phyloP scores from a whole-genome alignment of 2,888 invertebrate species.

The Lasioglossum villosulum region DNA sequence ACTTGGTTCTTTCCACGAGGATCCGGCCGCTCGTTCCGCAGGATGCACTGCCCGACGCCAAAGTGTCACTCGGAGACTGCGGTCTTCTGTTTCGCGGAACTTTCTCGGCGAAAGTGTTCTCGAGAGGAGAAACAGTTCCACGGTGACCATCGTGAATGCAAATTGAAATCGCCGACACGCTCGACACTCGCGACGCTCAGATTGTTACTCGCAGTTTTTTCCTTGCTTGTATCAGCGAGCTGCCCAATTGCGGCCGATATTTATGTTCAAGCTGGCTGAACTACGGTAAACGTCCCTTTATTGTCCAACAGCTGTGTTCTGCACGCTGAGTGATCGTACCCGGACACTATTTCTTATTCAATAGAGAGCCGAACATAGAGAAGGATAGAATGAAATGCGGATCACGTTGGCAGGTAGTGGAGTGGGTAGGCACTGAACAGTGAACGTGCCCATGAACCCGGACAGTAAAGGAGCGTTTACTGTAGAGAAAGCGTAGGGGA shows the following conservation, averaged over 20 bases:
- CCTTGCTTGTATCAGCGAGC: background rate
- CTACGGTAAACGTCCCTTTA: too few species aligned
- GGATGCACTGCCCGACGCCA: constrained; percentile 24
- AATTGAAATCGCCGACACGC: constrained; percentile 25
- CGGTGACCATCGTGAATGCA: constrained; percentile 28
- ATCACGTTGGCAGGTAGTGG: too few species aligned
- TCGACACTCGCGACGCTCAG: background rate
- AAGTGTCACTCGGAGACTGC: constrained; percentile 38
- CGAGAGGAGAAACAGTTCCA: constrained; percentile 16
- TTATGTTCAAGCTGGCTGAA: background rate
- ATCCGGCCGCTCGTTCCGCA: constrained; percentile 15
- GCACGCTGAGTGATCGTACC: too few species aligned
- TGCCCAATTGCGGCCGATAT: background rate
- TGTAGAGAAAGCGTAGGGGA: too few species aligned
- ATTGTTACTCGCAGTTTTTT: background rate
- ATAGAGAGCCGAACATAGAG: too few species aligned
- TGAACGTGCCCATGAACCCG: too few species aligned
- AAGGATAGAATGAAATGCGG: too few species aligned
- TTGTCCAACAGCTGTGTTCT: too few species aligned
- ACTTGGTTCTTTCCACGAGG: constrained; percentile 26
- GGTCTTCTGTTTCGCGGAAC: constrained; percentile 24
- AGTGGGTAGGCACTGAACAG: too few species aligned
- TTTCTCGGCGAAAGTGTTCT: constrained; percentile 40
- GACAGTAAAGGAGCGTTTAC: too few species aligned
- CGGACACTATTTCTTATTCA: too few species aligned